Percentiles rank a stretch among this genome's conserved stretches.
Evolutionary conservation across 2,797 vertebrate genomes (phyloP).

Genomic region (Eospalax fontanierii): DNA sequence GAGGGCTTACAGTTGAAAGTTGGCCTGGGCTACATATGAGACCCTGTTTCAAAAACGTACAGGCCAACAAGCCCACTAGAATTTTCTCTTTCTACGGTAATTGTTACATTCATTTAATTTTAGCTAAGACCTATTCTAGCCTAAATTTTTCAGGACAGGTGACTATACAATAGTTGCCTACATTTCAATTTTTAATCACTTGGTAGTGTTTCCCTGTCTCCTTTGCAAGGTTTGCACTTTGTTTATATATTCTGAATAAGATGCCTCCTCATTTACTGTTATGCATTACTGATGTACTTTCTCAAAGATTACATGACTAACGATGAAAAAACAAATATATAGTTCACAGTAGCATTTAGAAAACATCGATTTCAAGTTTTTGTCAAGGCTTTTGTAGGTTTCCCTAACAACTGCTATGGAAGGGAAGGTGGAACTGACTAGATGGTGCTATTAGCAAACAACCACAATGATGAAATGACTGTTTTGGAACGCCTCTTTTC

Average conservation of each 20-base stretch:
- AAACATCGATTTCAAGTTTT: conserved; percentile 70
- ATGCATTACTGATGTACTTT: conserved; percentile 39
- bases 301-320: conserved; percentile 9
- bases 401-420: conserved; percentile 58
- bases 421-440: not conserved
- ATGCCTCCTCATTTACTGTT: conserved; percentile 15
- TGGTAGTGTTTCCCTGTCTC: not conserved
- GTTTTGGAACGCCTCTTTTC: conserved; percentile 67
- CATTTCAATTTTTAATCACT: not conserved
- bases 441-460: conserved; percentile 63
- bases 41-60: not conserved
- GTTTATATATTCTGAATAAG: conserved; percentile 5
- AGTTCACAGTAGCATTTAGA: conserved; percentile 29
- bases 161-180: not conserved
- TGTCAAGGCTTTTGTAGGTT: conserved; percentile 7
- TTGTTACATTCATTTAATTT: not conserved
- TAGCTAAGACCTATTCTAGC: not conserved
- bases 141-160: conserved; percentile 13
- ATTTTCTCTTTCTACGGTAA: not conserved
- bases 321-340: conserved; percentile 26
- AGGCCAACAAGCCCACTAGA: not conserved
- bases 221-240: not conserved
- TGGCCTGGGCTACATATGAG: not conserved
- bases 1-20: not conserved
- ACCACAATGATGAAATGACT: not conserved